Base-by-base conservation (phyloP, 2,888 invertebrate genomes). In the Calliphora vomitoria region DNA sequence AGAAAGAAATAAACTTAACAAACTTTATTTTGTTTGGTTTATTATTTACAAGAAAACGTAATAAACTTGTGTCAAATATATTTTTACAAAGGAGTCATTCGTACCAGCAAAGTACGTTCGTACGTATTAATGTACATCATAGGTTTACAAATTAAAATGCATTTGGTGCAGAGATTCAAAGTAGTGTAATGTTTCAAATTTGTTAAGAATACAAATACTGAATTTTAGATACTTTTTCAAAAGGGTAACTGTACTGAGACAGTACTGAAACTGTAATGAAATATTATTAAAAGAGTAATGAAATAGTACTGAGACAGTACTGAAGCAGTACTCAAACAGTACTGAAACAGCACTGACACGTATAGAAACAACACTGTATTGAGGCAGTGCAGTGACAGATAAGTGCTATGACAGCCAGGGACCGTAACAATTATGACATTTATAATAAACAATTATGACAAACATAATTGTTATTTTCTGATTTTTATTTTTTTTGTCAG, bases 1-100 rank as follows among this genome's bases (percentile, higher is more conserved):
- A 25, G 38, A 15, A 6, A n/a, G 18, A 15, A 64, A 64, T 11
- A 62, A 53, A 72, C 44, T 68, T 80, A 75, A 41, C 13, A 74
- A 87, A 82, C 79, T 85, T 87, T 87, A 79, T 85, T 85, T 47
- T 69, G 78, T 85, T 78, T 74, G 31, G 25, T 85, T 82, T 82
- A 74, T 71, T 82, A 79, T 85, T 85, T 58, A 82, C 74, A 75
- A 79, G 78, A 64, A 71, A 87, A 82, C 15, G 47, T 71, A 85
- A 85, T 87, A 79, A 79, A 82, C 82, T 87, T 80, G 60, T 50
- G 76, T 62, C 81, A 84, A 60, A 25, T 55, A 72, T 62, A 82
- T 47, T 11, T 4, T 72, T 47, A 50, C 35, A 60, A 69, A 68
- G 64, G 41, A n/a, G 58, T 15, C 8, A 31, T 44, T 55, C 35